A percentile compares a stretch with the other conserved stretches of the same genome.
Conservation (phyloP, 1,140 invertebrate species). For the Drosophila melanica region DNA sequence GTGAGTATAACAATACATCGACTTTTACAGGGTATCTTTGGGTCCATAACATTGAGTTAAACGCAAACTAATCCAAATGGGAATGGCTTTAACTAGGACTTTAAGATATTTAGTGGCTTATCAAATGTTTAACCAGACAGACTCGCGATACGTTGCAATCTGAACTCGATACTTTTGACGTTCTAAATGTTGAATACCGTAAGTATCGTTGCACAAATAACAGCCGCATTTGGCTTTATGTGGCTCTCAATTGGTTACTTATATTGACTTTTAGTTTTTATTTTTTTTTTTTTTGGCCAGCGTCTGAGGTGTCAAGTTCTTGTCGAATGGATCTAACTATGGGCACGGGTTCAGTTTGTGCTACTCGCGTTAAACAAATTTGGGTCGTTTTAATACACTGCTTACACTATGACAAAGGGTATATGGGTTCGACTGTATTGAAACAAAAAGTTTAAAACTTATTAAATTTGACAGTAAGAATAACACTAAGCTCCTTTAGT, state of each 20-base stretch:
- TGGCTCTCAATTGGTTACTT: neutral
- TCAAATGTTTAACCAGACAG: slow-evolving; percentile 4
- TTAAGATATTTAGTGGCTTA: neutral
- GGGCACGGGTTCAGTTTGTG: neutral
- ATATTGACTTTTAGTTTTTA: too few species aligned
- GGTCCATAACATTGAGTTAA: too few species aligned
- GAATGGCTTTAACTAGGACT: neutral
- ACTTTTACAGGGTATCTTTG: too few species aligned
- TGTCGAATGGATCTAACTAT: neutral
- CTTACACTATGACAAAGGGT: neutral
- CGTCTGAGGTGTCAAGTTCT: slow-evolving; percentile 14
- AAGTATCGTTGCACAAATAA: neutral
- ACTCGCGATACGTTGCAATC: slow-evolving; percentile 9
- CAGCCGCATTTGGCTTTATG: neutral
- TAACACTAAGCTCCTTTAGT: too few species aligned
- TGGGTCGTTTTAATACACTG: slow-evolving; percentile 1
- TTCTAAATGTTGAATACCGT: slow-evolving; percentile 3
- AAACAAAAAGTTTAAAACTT: too few species aligned
- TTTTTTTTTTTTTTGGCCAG: neutral
- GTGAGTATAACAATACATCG: too few species aligned
- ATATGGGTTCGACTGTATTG: too few species aligned
- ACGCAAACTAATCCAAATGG: neutral
- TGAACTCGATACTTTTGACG: slow-evolving; percentile 13
- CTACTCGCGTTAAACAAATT: neutral
- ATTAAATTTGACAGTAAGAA: too few species aligned